Evolutionary conservation across 2,113 vertebrate species (phyloP).

Genomic region (Sorex araneus): DNA sequence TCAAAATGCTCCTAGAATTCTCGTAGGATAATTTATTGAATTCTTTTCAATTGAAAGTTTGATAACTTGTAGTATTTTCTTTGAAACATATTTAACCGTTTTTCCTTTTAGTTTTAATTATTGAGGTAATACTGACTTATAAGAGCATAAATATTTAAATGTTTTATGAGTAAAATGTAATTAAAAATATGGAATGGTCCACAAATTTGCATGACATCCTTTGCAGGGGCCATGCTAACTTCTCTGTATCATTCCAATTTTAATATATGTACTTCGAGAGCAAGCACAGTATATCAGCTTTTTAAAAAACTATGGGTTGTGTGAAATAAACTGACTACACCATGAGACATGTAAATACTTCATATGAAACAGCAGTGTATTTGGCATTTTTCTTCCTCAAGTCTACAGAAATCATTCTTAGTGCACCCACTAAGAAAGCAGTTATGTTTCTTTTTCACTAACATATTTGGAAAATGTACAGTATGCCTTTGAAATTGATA

Average conservation of each 20-base stretch:
- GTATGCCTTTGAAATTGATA: not conserved
- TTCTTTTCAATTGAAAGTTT: constrained; percentile 47
- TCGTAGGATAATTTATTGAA: not conserved
- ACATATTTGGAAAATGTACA: constrained; percentile 47
- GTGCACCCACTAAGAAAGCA: not conserved
- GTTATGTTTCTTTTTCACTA: constrained; percentile 3
- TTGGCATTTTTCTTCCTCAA: not conserved
- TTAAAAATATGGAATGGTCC: too few relatives aligned
- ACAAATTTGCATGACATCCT: too few relatives aligned
- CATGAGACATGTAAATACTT: constrained; percentile 39
- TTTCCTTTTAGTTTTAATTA: too few relatives aligned
- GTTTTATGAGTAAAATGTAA: too few relatives aligned
- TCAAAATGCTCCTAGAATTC: constrained; percentile 3
- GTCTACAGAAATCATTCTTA: not conserved
- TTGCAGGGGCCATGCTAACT: too few relatives aligned
- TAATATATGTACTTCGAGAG: too few relatives aligned
- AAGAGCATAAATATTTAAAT: too few relatives aligned
- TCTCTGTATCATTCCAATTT: too few relatives aligned
- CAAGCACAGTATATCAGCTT: not conserved
- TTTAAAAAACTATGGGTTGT: not conserved
- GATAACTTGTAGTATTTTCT: not conserved
- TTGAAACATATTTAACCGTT: not conserved
- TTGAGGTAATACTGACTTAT: too few relatives aligned
- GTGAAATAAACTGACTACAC: constrained; percentile 22
- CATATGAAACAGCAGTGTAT: not conserved